These are phyloP conservation scores for Anolis carolinensis DNA, from an alignment of 2,113 vertebrate species.

Conservation along the genomic window DNA sequence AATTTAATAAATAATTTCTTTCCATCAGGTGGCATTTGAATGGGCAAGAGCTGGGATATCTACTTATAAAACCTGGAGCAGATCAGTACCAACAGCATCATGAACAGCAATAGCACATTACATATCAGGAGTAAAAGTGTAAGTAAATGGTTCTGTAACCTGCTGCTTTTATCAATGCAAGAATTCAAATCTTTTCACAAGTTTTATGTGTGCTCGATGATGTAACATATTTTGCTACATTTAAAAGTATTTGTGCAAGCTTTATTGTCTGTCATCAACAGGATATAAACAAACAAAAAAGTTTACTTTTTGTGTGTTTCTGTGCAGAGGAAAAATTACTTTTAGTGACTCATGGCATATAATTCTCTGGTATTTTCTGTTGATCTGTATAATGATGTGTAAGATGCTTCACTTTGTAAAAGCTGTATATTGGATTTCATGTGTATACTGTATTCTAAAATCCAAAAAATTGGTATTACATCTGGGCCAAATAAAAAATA, in stretches of 20 bases:
- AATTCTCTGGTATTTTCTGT: background rate
- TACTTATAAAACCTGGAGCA: constrained; percentile 34
- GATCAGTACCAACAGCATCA: constrained; percentile 53
- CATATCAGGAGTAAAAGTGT: constrained; percentile 75
- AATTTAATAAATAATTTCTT: constrained; percentile 51
- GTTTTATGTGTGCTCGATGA: background rate
- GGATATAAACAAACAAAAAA: background rate
- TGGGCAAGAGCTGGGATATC: constrained; percentile 35
- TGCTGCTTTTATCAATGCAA: background rate
- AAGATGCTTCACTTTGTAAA: background rate
- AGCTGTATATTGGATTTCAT: too few species aligned
- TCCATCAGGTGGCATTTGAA: constrained; percentile 62
- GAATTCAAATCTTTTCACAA: background rate
- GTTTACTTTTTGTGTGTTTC: background rate
- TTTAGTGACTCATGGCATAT: background rate
- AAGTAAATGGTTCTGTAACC: constrained; percentile 57
- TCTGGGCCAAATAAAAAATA: background rate
- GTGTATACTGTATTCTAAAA: too few species aligned
- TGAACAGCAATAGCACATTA: constrained; percentile 65
- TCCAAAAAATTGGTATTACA: background rate
- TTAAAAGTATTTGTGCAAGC: background rate
- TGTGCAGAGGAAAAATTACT: background rate
- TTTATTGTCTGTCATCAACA: background rate
- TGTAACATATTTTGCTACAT: constrained; percentile 17
- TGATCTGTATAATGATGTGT: background rate